phyloP scores from a whole-genome alignment of 2,888 invertebrate species.

The Bimastos eiseni region DNA sequence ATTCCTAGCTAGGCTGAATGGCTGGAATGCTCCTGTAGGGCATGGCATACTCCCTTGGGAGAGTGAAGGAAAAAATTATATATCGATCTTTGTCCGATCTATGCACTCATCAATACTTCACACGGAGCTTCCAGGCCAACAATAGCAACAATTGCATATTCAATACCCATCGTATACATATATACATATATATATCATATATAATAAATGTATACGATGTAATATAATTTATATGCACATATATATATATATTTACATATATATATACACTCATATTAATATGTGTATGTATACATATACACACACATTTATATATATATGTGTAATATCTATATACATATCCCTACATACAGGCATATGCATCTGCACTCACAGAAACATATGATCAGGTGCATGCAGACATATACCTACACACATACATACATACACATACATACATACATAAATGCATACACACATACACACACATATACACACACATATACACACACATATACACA shows the following conservation, averaged over 20 bases:
- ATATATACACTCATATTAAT: background rate
- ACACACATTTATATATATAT: background rate
- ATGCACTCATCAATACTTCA: background rate
- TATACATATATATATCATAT: background rate
- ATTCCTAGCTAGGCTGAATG: background rate
- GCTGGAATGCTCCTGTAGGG: background rate
- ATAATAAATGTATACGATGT: background rate
- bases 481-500: background rate
- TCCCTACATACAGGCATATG: no score
- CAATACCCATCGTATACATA: background rate
- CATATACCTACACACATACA: background rate
- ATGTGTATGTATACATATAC: slow-evolving; percentile 8
- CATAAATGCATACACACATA: slow-evolving; percentile 26
- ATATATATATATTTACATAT: no score
- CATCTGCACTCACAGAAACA: background rate
- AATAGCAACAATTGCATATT: slow-evolving; percentile 6
- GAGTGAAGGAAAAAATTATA: background rate
- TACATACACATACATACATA: no score
- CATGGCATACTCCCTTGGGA: background rate
- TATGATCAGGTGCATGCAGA: slow-evolving; percentile 21
- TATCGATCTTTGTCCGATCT: background rate
- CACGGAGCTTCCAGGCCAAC: background rate
- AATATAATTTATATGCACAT: no score
- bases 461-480: background rate
- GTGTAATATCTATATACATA: no score